These are phyloP conservation scores for Scalopus aquaticus DNA, from an alignment of 2,113 vertebrate species.

Conservation along the genomic window DNA sequence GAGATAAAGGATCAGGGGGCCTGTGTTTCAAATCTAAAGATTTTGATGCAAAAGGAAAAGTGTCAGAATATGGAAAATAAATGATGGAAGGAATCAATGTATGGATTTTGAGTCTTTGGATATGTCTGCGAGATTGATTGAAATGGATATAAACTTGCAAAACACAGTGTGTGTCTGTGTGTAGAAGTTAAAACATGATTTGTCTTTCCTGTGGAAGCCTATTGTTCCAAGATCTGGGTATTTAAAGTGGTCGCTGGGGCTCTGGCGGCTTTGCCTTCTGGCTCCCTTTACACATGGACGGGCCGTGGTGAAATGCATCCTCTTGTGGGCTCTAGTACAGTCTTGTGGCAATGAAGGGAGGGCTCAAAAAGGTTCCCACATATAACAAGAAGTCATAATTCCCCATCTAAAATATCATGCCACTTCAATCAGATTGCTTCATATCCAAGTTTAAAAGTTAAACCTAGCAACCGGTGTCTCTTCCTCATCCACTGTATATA, in stretches of 20 bases:
- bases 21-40: conserved; percentile 19
- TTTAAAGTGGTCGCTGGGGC: not conserved
- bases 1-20: not conserved
- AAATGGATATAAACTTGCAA: not conserved
- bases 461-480: not conserved
- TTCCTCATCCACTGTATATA: not conserved
- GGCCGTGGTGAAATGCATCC: not conserved
- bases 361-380: not conserved
- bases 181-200: not conserved
- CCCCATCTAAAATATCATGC: not conserved
- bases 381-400: not conserved
- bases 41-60: conserved; percentile 40
- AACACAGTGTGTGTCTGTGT: not conserved
- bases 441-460: not conserved
- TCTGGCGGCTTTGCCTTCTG: conserved; percentile 1
- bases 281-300: not conserved
- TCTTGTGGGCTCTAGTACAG: not conserved
- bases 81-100: not conserved
- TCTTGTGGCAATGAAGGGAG: not conserved
- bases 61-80: not conserved
- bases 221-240: conserved; percentile 11
- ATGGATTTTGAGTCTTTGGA: conserved; percentile 13
- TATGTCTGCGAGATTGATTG: not conserved
- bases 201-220: conserved; percentile 11
- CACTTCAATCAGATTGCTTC: conserved; percentile 10